Evolutionary conservation across 2,888 invertebrate species (phyloP).

Genomic region (Chalcosyrphus nemorum): DNA sequence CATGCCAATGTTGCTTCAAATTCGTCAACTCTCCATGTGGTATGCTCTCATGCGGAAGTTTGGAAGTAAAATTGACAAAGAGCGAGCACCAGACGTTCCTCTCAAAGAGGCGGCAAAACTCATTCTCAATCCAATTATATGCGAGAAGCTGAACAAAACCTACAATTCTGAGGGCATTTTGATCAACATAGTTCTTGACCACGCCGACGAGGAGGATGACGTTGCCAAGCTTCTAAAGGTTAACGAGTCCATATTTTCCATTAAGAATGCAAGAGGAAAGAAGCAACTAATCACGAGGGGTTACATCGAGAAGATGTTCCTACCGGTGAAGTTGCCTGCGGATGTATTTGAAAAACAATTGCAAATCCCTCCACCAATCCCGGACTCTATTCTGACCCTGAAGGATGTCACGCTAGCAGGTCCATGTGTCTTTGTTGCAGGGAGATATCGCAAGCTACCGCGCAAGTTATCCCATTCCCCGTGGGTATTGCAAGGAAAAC

Average conservation of each 20-base stretch:
- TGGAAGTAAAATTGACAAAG: constrained; percentile 81
- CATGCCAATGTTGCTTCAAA: constrained; percentile 86
- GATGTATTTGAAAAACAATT: constrained; percentile 83
- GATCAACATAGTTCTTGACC: constrained; percentile 82
- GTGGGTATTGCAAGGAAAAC: constrained; percentile 92
- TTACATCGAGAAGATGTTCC: constrained; percentile 84
- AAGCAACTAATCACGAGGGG: constrained; percentile 85
- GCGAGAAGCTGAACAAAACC: constrained; percentile 83
- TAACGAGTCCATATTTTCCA: constrained; percentile 76
- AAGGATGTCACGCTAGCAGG: constrained; percentile 78
- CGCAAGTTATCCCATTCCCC: constrained; percentile 95
- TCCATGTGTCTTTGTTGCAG: constrained; percentile 80
- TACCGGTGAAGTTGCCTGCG: constrained; percentile 82
- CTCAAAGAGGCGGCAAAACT: constrained; percentile 93
- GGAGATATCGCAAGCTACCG: constrained; percentile 91
- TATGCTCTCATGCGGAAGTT: constrained; percentile 84
- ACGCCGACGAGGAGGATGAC: constrained; percentile 84
- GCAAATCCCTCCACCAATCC: constrained; percentile 83
- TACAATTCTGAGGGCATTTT: constrained; percentile 84
- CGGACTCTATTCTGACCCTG: constrained; percentile 76
- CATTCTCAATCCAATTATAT: constrained; percentile 85
- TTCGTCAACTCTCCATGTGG: constrained; percentile 87
- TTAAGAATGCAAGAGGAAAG: constrained; percentile 74
- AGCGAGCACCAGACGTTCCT: constrained; percentile 82
- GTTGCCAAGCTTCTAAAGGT: constrained; percentile 82